Conservation (phyloP, 2,888 invertebrate species). For the Conops quadrifasciatus region DNA sequence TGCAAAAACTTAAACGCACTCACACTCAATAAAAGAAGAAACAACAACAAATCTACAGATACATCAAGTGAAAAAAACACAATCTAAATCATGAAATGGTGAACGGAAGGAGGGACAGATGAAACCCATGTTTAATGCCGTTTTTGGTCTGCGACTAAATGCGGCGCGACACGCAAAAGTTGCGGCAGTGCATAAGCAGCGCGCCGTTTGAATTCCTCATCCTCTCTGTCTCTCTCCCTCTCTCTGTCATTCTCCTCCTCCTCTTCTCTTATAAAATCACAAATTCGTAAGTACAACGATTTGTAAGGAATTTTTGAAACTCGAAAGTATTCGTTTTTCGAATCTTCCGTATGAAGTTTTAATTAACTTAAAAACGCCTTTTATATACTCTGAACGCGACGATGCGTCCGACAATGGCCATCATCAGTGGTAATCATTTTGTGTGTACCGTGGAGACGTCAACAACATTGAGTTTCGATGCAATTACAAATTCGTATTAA, state of each 20-base stretch:
- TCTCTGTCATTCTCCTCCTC: background rate
- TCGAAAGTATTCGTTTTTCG: constrained; percentile 9
- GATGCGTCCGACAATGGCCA: constrained; percentile 4
- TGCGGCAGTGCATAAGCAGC: constrained; percentile 53
- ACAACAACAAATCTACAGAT: constrained; percentile 3
- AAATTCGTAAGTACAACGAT: constrained; percentile 13
- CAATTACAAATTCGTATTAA: constrained; percentile 57
- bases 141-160: constrained; percentile 29
- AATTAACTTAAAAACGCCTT: constrained; percentile 20
- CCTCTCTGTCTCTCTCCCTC: background rate
- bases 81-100: constrained; percentile 27
- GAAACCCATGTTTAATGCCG: constrained; percentile 31
- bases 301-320: constrained; percentile 1
- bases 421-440: background rate
- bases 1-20: constrained; percentile 10
- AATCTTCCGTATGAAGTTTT: constrained; percentile 28
- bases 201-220: constrained; percentile 41
- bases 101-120: background rate
- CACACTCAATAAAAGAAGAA: constrained; percentile 1
- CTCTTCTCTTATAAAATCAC: constrained; percentile 10
- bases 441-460: constrained; percentile 44
- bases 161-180: constrained; percentile 43
- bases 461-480: constrained; percentile 33
- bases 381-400: constrained; percentile 43
- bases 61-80: background rate